These are phyloP conservation scores for Trichogramma dendrolimi DNA, from an alignment of 2,888 invertebrate genomes.

Conservation along the genomic window DNA sequence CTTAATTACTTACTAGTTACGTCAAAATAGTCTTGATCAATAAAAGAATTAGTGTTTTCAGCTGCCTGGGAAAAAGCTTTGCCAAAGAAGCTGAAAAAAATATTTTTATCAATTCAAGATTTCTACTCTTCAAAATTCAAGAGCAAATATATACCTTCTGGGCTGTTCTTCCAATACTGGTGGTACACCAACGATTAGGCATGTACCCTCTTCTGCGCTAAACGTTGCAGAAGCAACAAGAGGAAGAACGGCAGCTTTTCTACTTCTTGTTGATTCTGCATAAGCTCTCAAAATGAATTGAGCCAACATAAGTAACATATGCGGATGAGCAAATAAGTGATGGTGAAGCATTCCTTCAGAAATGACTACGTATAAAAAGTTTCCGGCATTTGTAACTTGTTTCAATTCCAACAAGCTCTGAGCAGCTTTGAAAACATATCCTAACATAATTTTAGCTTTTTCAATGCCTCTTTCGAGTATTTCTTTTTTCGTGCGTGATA, in stretches of 20 bases:
- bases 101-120: conserved; percentile 5
- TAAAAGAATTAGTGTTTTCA: conserved; percentile 63
- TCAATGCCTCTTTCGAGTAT: conserved; percentile 63
- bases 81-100: conserved; percentile 71
- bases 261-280: conserved; percentile 63
- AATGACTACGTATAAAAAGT: conserved; percentile 82
- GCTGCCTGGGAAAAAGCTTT: conserved; percentile 91
- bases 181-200: conserved; percentile 71
- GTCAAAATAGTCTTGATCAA: conserved; percentile 76
- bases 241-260: conserved; percentile 62
- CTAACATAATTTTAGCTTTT: conserved; percentile 66
- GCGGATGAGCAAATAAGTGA: conserved; percentile 62
- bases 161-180: conserved; percentile 71
- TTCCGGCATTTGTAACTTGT: conserved; percentile 79
- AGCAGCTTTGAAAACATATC: conserved; percentile 70
- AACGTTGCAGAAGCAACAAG: conserved; percentile 66
- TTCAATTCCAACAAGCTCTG: conserved; percentile 75
- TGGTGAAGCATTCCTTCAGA: conserved; percentile 67
- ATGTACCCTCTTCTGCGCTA: conserved; percentile 57
- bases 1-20: conserved; percentile 60
- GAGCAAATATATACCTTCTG: conserved; percentile 56
- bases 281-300: conserved; percentile 71
- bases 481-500: conserved; percentile 61
- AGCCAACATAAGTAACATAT: conserved; percentile 66
- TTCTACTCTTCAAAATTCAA: conserved; percentile 9